Evolutionary conservation across 2,888 invertebrate genomes (phyloP).

Genomic region (Baronia brevicornis): DNA sequence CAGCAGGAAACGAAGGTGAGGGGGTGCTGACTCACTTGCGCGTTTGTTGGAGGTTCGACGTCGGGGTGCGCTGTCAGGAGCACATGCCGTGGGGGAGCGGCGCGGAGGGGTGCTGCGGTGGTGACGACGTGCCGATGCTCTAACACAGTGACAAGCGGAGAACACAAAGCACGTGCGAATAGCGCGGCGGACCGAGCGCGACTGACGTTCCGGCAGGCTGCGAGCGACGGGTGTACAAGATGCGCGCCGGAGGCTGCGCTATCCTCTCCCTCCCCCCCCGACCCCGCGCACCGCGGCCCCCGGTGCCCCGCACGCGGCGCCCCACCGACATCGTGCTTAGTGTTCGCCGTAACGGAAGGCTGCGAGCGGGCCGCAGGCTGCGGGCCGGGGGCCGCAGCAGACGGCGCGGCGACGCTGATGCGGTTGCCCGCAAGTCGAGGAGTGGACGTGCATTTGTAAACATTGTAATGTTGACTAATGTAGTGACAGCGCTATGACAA

Average conservation of each 20-base stretch:
- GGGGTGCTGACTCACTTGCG: slow-evolving; percentile 50
- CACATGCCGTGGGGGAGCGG: slow-evolving; percentile 35
- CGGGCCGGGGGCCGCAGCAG: no score
- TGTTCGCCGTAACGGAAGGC: no score
- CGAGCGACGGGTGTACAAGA: slow-evolving; percentile 17
- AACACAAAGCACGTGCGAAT: slow-evolving; percentile 23
- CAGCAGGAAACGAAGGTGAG: background rate
- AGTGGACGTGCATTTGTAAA: no score
- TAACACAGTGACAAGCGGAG: no score
- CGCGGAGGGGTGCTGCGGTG: slow-evolving; percentile 26
- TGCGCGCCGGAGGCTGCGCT: slow-evolving; percentile 46
- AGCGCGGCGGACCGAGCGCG: slow-evolving; percentile 37
- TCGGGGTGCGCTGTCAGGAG: slow-evolving; percentile 46
- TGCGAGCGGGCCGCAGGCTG: no score
- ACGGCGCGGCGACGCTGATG: no score
- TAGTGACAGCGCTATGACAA: no score
- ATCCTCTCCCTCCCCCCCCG: slow-evolving; percentile 14
- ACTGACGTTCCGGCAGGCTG: slow-evolving; percentile 34
- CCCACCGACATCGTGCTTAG: no score
- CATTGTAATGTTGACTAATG: no score
- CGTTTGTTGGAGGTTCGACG: slow-evolving; percentile 25
- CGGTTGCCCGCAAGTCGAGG: no score
- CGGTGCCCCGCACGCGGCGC: slow-evolving; percentile 9
- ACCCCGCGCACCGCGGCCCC: slow-evolving; percentile 15
- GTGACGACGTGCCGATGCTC: no score